Evolutionary conservation across 2,113 vertebrate species (phyloP).

Genomic region (Irena cyanogastra): DNA sequence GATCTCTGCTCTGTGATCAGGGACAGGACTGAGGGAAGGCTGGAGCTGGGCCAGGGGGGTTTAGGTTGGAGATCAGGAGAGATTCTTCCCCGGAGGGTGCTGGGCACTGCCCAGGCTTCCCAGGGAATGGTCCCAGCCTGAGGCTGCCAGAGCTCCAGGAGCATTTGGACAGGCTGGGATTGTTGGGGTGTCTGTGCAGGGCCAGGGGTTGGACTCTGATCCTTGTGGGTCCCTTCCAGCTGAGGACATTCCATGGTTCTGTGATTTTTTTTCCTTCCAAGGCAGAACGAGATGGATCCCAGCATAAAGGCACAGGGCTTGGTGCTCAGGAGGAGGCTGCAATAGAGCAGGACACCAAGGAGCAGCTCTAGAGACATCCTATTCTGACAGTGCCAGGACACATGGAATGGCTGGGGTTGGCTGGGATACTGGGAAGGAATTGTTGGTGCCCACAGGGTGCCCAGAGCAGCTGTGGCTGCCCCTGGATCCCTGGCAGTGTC

Average conservation of each 20-base stretch:
- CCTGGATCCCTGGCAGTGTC: neutral
- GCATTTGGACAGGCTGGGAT: neutral
- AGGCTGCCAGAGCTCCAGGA: neutral
- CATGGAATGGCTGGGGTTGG: neutral
- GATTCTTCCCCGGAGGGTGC: neutral
- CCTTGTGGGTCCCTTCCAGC: neutral
- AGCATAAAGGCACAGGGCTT: rapidly evolving
- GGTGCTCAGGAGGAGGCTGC: neutral
- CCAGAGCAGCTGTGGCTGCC: neutral
- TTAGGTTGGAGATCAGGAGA: neutral
- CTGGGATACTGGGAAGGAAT: too few species aligned
- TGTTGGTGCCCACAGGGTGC: too few species aligned
- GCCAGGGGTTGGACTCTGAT: neutral
- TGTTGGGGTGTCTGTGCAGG: neutral
- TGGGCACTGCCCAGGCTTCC: neutral
- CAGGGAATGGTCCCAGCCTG: neutral
- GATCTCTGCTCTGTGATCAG: neutral
- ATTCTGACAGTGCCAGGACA: neutral
- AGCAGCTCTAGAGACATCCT: neutral
- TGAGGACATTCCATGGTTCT: rapidly evolving
- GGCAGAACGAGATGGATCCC: rapidly evolving
- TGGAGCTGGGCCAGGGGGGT: neutral
- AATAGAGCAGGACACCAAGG: neutral
- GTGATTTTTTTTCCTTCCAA: neutral
- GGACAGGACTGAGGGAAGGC: rapidly evolving